These are phyloP conservation scores for Chalcosyrphus nemorum DNA, from an alignment of 2,888 invertebrate genomes.

Conservation along the genomic window DNA sequence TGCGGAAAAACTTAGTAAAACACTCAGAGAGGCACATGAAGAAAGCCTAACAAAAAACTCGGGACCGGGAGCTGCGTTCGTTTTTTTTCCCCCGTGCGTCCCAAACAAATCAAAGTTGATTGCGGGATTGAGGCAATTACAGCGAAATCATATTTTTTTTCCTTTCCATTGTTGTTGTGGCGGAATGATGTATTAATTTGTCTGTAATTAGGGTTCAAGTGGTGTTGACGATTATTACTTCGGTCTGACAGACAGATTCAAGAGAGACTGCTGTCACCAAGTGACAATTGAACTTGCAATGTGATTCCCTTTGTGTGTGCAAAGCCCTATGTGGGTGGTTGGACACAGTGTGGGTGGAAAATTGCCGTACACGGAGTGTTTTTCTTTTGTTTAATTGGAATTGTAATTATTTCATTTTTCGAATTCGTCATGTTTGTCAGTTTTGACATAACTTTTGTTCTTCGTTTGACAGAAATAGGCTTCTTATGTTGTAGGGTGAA, in stretches of 20 bases:
- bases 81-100: neutral
- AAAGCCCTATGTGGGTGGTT: neutral
- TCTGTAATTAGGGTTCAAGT: conserved; percentile 62
- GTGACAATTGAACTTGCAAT: conserved; percentile 45
- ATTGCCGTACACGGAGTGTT: neutral
- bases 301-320: neutral
- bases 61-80: neutral
- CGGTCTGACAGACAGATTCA: neutral
- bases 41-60: conserved; percentile 11
- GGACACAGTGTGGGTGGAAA: conserved; percentile 38
- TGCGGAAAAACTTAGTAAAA: conserved; percentile 9
- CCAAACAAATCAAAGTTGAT: conserved; percentile 58
- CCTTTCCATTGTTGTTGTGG: conserved; percentile 6
- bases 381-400: too few species aligned
- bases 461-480: too few species aligned
- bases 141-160: conserved; percentile 17
- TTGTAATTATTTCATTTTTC: too few species aligned
- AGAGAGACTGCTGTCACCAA: neutral
- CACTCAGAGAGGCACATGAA: neutral
- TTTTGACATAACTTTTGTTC: too few species aligned
- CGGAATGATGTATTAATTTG: conserved; percentile 55
- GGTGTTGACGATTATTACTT: conserved; percentile 51
- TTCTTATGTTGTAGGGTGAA: too few species aligned
- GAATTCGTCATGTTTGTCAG: too few species aligned
- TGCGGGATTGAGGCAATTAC: conserved; percentile 46